Conservation (phyloP, 2,113 vertebrate species). For the Eupsittula cactorum region DNA sequence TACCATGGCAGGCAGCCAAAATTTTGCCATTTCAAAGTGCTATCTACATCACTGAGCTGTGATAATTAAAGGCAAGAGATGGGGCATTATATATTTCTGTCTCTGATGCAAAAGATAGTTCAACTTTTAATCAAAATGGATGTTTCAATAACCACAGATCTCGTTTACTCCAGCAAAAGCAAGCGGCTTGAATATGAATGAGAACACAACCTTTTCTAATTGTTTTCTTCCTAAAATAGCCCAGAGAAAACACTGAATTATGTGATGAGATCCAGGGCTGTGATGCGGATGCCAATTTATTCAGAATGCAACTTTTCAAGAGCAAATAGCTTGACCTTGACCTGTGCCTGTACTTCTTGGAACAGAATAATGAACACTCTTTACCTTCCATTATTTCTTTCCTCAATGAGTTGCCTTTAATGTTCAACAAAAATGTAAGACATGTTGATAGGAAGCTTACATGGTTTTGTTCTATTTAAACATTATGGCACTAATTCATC, state of each 20-base stretch:
- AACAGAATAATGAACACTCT: not conserved
- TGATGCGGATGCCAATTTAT: not conserved
- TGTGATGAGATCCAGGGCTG: not conserved
- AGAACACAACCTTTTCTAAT: constrained; percentile 8
- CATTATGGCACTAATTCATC: not conserved
- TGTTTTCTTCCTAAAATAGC: constrained; percentile 17
- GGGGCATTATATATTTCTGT: not conserved
- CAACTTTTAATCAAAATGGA: not conserved
- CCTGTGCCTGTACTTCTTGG: not conserved
- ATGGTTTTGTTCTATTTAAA: not conserved
- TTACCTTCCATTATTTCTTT: not conserved
- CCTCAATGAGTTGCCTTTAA: not conserved
- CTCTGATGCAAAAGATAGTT: not conserved
- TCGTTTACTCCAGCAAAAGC: not conserved
- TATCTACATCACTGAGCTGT: constrained; percentile 30
- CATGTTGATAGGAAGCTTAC: not conserved
- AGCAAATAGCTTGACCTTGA: constrained; percentile 15
- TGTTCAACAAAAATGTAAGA: not conserved
- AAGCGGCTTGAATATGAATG: not conserved
- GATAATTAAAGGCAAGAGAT: constrained; percentile 44
- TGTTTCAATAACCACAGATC: not conserved
- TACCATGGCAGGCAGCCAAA: constrained; percentile 37
- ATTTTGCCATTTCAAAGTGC: constrained; percentile 11
- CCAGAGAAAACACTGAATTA: constrained; percentile 16
- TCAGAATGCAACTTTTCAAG: not conserved